Evolutionary conservation across 2,888 invertebrate species (phyloP), one percentile per base, ranked within the genome.

Genomic region (Smittia aterrima): DNA sequence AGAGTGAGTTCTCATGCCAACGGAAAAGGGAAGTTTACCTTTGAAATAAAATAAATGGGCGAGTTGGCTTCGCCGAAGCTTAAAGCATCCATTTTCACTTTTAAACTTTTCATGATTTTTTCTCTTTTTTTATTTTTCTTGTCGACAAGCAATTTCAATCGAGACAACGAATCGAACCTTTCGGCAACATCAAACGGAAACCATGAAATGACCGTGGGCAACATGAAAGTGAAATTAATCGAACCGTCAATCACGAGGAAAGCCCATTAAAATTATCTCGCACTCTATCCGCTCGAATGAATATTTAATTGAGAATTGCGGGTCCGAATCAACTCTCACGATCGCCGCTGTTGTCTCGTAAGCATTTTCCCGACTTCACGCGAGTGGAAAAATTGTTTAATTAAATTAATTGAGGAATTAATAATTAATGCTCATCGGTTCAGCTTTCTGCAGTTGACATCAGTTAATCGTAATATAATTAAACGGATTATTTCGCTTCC

Each of bases 21-120:
- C 24, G 13, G n/a, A n/a, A 58, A 22, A 3, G 32, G 20, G n/a
- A 38, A 20, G 7, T 11, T 73, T 64, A 74, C 74, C 66, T 66
- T 74, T 47, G 74, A 74, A 13, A 66, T 18, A 11, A 74, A 66
- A 66, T 74, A 74, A 66, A 74, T 74, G 4, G 74, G 74, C 4
- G 74, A 40, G 25, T 54, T 47, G 9, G 74, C 62, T 18, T 66
- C 25, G 13, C n/a, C 9, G 24, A 74, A 66, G n/a, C n/a, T 47
- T 13, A 70, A 70, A 24, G 6, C 13, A 4, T 70, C 53, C 18
- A 70, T 24, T 47, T 70, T 70, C 53, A 7, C 3, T 62, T 40
- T 22, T 4, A 58, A 54, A 25, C 53, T 54, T 1, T 53, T 53
- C 16, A 70, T 18, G 7, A 27, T 68, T 41, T 40, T 68, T 67